These are phyloP conservation scores for Phylloscopus trochilus DNA, from an alignment of 2,113 vertebrate genomes.

Conservation along the genomic window DNA sequence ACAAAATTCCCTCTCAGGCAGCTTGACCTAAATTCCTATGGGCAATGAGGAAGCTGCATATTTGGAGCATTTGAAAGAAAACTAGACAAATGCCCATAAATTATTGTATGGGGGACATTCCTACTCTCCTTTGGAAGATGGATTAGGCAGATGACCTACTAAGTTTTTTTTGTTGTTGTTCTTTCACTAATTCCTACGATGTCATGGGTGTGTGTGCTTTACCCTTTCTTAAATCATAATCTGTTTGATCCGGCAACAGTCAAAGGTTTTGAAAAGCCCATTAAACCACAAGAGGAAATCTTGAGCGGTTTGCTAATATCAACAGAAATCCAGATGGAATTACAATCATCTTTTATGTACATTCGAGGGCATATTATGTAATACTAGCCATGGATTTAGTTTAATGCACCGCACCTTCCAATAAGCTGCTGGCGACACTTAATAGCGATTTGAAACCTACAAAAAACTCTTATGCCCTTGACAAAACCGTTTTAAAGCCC, in stretches of 20 bases:
- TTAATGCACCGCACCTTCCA: constrained; percentile 10
- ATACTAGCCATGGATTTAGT: constrained; percentile 5
- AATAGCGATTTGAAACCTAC: not conserved
- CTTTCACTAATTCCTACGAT: constrained; percentile 29
- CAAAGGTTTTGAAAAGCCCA: constrained; percentile 39
- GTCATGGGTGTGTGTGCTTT: not conserved
- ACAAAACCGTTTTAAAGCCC: not conserved
- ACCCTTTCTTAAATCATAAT: constrained; percentile 48
- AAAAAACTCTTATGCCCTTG: not conserved
- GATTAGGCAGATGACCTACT: constrained; percentile 61
- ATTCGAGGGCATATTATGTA: constrained; percentile 5
- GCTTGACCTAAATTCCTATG: constrained; percentile 59
- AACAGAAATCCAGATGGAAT: constrained; percentile 54
- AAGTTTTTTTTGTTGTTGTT: not conserved
- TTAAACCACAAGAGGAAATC: constrained; percentile 47
- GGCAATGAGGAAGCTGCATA: constrained; percentile 12
- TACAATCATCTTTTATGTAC: constrained; percentile 27
- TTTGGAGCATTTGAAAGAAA: constrained; percentile 38
- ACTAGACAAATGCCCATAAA: constrained; percentile 35
- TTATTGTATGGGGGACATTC: constrained; percentile 16
- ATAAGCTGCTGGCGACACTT: not conserved
- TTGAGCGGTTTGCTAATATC: constrained; percentile 48
- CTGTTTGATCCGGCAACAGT: constrained; percentile 35
- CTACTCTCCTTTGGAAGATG: constrained; percentile 21
- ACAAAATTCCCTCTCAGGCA: not conserved